Percentiles rank a stretch among this genome's conserved stretches.
Evolutionary conservation across 2,888 invertebrate species (phyloP).

Genomic region (Drosophila prolongata): DNA sequence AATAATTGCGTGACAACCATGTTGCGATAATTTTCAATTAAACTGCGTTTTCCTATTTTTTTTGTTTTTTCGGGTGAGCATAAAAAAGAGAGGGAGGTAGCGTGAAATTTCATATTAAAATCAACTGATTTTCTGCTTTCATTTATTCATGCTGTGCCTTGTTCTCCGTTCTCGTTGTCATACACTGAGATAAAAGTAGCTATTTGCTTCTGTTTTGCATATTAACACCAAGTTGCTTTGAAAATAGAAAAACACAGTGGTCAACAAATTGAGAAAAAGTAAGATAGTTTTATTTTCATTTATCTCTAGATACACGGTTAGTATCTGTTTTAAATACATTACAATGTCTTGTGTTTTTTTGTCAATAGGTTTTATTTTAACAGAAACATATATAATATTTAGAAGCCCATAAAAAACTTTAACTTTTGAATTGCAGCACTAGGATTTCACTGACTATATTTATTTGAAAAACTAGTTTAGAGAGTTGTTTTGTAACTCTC

Average conservation of each 20-base stretch:
- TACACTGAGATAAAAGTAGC: constrained; percentile 30
- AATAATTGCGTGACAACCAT: constrained; percentile 84
- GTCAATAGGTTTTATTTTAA: too few species aligned
- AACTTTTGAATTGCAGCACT: too few species aligned
- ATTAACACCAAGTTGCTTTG: constrained; percentile 35
- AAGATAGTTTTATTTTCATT: too few species aligned
- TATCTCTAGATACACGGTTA: too few species aligned
- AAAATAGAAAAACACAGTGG: not conserved
- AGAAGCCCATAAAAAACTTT: too few species aligned
- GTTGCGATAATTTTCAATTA: constrained; percentile 84
- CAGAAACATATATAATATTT: too few species aligned
- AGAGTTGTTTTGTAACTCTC: too few species aligned
- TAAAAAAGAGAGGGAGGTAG: constrained; percentile 41
- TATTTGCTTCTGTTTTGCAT: constrained; percentile 69
- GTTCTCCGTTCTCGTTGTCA: constrained; percentile 34
- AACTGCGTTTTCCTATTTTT: constrained; percentile 60
- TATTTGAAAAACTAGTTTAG: too few species aligned
- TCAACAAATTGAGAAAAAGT: not conserved
- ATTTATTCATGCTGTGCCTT: constrained; percentile 73
- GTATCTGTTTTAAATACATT: too few species aligned
- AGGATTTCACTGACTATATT: too few species aligned
- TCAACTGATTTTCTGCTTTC: constrained; percentile 81
- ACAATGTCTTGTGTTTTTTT: too few species aligned
- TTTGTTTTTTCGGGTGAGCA: constrained; percentile 9
- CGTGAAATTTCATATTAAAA: constrained; percentile 80